A percentile compares a stretch with the other conserved stretches of the same genome.
Evolutionary conservation across 2,888 invertebrate species (phyloP).

Genomic region (Apodemia mormo): DNA sequence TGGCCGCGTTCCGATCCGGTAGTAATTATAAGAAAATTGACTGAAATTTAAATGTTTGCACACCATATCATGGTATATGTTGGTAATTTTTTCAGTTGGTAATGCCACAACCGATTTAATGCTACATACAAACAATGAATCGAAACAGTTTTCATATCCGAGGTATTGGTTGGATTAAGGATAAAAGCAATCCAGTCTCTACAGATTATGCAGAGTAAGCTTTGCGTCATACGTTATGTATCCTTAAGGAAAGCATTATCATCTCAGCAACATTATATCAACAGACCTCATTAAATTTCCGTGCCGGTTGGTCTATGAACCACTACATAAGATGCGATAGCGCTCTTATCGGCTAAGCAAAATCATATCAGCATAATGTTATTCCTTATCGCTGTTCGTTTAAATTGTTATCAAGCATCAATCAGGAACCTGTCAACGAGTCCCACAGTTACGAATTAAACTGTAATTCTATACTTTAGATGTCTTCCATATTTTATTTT

Average conservation of each 20-base stretch:
- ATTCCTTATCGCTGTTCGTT: slow-evolving; percentile 3
- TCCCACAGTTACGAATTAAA: slow-evolving; percentile 3
- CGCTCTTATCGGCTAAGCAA: slow-evolving; percentile 45
- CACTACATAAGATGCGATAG: slow-evolving; percentile 23
- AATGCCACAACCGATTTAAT: no score
- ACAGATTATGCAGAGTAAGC: not conserved
- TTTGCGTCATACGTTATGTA: not conserved
- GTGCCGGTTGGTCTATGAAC: not conserved
- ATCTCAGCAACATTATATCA: not conserved
- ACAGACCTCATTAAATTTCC: slow-evolving; percentile 15
- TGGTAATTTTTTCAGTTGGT: no score
- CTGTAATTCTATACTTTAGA: not conserved
- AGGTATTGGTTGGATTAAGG: not conserved
- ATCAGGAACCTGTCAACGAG: slow-evolving; percentile 33
- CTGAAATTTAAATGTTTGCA: no score
- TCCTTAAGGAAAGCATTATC: slow-evolving; percentile 6
- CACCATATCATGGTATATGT: no score
- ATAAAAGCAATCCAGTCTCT: not conserved
- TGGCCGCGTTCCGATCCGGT: no score
- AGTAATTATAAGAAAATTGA: no score
- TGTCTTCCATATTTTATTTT: not conserved
- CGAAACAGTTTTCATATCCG: not conserved
- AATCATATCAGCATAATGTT: slow-evolving; percentile 45
- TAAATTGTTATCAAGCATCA: slow-evolving; percentile 30
- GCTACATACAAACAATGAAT: not conserved